Base-by-base conservation (phyloP, 2,797 vertebrate genomes). In the Gambelia wislizenii region DNA sequence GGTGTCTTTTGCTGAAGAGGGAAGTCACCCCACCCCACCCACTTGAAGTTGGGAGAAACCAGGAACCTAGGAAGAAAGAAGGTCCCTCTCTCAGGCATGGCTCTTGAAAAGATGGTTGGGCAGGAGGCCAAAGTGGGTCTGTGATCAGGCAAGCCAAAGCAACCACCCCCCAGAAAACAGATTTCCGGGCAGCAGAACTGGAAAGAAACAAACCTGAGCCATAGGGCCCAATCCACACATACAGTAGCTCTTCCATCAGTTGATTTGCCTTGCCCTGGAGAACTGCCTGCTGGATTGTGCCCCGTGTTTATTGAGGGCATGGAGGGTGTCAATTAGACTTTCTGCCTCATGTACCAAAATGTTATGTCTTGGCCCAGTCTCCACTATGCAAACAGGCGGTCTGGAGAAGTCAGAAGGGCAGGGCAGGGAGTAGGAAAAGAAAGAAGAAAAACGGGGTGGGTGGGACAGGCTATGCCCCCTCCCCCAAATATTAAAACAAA, bases 401-500 rank as follows among this genome's bases (percentile, higher is more conserved):
- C 93, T 94, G 92, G 89, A 18, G 89, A 83, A 91, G 86, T 91
- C 83, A 91, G 91, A 72, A 91, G 92, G 83, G 91, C 88, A 75
- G 89, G 93, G 80, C 85, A 83, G 39, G 77, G 0, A 10, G 87
- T 81, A 61, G 25, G 49, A 78, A 42, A 67, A 92, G 84, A 80
- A 87, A 89, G 89, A 93, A 69, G 84, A 85, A 74, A 52, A 74
- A 33, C 64, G n/a, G n/a, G 91, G 87, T 78, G 78, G 36, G 84
- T 83, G 87, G 89, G 87, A 22, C 54, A 33, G 42, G 69, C 56
- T 54, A 61, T 27, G 8, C 33, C 54, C 76, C 78, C 69, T 3
- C 54, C 16, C 83, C 78, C 84, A 44, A 69, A 44, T 82, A 89
- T 22, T 69, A 83, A n/a, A 83, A 82, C 59, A 33, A 54, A 86